These are phyloP conservation scores for Sciurus vulgaris DNA, from an alignment of 2,797 vertebrate genomes.

Conservation along the genomic window DNA sequence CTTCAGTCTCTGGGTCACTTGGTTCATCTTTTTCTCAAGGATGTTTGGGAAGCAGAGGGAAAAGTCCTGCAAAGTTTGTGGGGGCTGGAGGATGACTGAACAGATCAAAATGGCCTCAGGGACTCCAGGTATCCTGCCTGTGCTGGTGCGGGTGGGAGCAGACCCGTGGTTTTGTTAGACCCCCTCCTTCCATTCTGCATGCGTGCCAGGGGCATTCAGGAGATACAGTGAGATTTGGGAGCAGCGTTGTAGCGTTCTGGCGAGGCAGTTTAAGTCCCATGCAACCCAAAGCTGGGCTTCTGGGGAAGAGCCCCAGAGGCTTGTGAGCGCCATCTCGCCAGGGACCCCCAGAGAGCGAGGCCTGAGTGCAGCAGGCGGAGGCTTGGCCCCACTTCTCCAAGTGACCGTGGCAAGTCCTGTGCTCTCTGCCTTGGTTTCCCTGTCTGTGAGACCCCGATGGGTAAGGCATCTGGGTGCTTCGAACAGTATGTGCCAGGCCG, in stretches of 20 bases:
- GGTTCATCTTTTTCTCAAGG: background rate
- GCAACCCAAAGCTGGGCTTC: background rate
- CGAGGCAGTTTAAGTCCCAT: background rate
- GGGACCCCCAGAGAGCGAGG: background rate
- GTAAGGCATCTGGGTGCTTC: rapidly evolving
- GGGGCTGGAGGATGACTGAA: background rate
- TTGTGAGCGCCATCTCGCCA: rapidly evolving
- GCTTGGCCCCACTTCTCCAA: rapidly evolving
- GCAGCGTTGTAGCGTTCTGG: rapidly evolving
- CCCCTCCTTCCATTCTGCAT: background rate
- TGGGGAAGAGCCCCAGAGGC: too few species aligned
- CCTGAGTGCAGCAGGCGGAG: too few species aligned
- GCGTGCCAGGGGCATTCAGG: too few species aligned
- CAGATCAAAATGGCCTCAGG: background rate
- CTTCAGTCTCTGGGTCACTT: rapidly evolving
- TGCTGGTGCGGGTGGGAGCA: too few species aligned
- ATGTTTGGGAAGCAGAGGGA: background rate
- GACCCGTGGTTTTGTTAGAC: background rate
- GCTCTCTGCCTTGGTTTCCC: background rate
- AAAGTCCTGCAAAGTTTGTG: background rate
- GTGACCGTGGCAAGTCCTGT: background rate
- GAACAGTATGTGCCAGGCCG: rapidly evolving
- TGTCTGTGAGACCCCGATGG: background rate
- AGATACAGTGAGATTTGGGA: too few species aligned
- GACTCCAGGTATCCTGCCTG: background rate